phyloP scores from a whole-genome alignment of 2,797 vertebrate species.

The Rousettus madagascariensis region DNA sequence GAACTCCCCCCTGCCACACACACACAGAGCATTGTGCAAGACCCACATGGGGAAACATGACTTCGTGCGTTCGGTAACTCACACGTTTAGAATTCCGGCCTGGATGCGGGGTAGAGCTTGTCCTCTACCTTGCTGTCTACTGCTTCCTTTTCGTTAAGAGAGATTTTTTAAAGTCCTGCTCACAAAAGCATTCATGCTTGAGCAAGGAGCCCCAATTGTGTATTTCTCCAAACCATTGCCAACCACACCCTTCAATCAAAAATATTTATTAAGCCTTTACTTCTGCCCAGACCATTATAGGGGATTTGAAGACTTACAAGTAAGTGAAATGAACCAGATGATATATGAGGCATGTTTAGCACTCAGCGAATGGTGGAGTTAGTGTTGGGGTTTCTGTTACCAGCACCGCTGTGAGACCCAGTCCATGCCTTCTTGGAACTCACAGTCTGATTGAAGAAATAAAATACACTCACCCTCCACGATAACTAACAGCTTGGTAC shows the following conservation, averaged over 20 bases:
- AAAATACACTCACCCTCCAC: background rate
- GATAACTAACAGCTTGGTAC: background rate
- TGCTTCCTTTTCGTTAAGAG: background rate
- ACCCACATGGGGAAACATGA: background rate
- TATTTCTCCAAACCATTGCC: background rate
- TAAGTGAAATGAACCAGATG: background rate
- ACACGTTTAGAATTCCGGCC: background rate
- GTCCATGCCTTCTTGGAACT: background rate
- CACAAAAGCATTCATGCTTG: background rate
- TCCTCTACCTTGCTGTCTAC: background rate
- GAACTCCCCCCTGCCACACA: background rate
- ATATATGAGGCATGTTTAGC: too few species aligned
- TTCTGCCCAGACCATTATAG: background rate
- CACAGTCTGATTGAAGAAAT: background rate
- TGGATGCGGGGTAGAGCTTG: background rate
- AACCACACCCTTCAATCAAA: background rate
- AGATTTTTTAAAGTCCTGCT: background rate
- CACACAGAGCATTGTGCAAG: background rate
- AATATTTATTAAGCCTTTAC: background rate
- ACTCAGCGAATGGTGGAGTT: background rate
- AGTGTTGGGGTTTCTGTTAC: too few species aligned
- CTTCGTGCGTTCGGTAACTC: background rate
- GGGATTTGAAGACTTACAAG: background rate
- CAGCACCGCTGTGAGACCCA: rapidly evolving
- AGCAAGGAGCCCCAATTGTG: background rate